Evolutionary conservation across 2,888 invertebrate species (phyloP), one percentile per base, ranked within the genome.

Genomic region (Prostheceraeus crozeri): DNA sequence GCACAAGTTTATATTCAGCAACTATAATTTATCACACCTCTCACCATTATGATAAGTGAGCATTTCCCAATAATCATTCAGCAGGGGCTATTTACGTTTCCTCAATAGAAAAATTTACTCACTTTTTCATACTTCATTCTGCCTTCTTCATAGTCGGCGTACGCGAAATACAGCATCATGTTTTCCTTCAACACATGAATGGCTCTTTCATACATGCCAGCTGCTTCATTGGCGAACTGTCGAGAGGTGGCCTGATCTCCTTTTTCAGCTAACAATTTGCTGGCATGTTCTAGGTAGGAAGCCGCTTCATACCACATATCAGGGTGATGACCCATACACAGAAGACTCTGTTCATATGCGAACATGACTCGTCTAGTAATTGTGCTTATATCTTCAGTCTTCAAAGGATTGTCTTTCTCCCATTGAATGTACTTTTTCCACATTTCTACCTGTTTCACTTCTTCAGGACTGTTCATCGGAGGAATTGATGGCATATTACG

Each of bases 361-460:
- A 96, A 98, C 84, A 14, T 52, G 77, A 79, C 79, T 65, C 96
- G 80, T 56, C 89, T 84, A 0, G 93, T 91, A 8, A 94, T 85
- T 8, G 90, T 77, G 0, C 90, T 86, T 0, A 90, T 89, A 76
- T 99, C 98, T 73, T 98, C 98, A 0, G 91, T 90, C 10, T 93
- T 82, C 57, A 98, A 79, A 0, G 98, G 98, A 79, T 99, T 99
- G 27, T 85, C 84, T 60, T 94, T 87, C 78, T 99, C 98, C 87
- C 94, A 99, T 0, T 84, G 81, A 67, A 99, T 94, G 75, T 94
- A 98, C 71, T 93, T 94, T 78, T 96, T 94, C 98, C 98, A 99
- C 6, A 96, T 77, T 65, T 96, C 94, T 61, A 96, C 91, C 82
- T 93, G 93, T 79, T 89, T 89, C 64, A 85, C 82, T 79, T 93